Conservation (phyloP, 2,113 vertebrate genomes). For the Pluvianellus socialis region DNA sequence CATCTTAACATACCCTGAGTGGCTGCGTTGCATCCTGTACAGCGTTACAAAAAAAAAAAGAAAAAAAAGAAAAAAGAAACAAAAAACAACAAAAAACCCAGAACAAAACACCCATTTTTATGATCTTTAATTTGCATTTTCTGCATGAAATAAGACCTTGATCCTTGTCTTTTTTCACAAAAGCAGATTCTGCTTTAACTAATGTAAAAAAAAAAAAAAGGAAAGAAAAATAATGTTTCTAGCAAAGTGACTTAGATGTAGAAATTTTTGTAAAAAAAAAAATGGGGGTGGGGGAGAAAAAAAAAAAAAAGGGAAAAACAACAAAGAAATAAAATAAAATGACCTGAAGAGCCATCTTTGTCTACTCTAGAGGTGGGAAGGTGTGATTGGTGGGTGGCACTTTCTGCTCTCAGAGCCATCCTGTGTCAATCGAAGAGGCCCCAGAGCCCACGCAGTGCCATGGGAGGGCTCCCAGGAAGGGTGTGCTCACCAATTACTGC, state of each 20-base stretch:
- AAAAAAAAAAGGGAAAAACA: background rate
- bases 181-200: slow-evolving; percentile 65
- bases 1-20: background rate
- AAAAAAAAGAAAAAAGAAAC: background rate
- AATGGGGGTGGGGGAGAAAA: rapidly evolving
- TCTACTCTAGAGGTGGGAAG: slow-evolving; percentile 51
- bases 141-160: slow-evolving; percentile 70
- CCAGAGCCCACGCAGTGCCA: rapidly evolving
- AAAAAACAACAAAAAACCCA: background rate
- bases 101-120: slow-evolving; percentile 32
- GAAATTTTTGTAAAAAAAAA: slow-evolving; percentile 62
- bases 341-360: slow-evolving; percentile 60
- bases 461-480: background rate
- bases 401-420: background rate
- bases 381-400: background rate
- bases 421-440: background rate
- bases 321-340: slow-evolving; percentile 66
- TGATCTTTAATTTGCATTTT: slow-evolving; percentile 66
- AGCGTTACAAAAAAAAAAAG: background rate
- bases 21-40: slow-evolving; percentile 45
- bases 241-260: slow-evolving; percentile 69
- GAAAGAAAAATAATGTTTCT: slow-evolving; percentile 67
- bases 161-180: slow-evolving; percentile 60
- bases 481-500: background rate
- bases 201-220: slow-evolving; percentile 39